Evolutionary conservation across 2,888 invertebrate genomes (phyloP).

Genomic region (Cephus spinipes): DNA sequence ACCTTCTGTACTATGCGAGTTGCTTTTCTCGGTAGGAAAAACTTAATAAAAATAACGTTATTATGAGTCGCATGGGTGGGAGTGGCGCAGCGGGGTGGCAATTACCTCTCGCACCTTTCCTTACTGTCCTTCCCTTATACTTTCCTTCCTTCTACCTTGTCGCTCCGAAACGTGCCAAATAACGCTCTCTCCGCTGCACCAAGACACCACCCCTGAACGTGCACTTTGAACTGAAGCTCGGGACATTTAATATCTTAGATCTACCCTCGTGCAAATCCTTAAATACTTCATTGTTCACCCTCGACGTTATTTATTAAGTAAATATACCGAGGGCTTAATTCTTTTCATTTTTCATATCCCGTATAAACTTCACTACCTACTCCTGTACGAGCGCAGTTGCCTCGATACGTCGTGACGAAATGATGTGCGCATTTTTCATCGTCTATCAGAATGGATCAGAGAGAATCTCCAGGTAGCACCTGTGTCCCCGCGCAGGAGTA

Average conservation of each 20-base stretch:
- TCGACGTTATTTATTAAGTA: background rate
- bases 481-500: background rate
- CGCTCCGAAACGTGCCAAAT: slow-evolving; percentile 27
- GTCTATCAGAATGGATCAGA: background rate
- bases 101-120: slow-evolving; percentile 32
- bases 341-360: background rate
- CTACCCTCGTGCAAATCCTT: background rate
- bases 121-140: background rate
- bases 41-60: slow-evolving; percentile 50
- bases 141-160: background rate
- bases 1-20: slow-evolving; percentile 28
- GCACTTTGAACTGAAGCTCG: background rate
- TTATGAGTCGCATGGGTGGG: slow-evolving; percentile 27
- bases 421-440: background rate
- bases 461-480: background rate
- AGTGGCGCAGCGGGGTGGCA: slow-evolving; percentile 30
- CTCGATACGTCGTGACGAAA: background rate
- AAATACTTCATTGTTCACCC: slow-evolving; percentile 4
- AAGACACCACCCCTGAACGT: slow-evolving; percentile 12
- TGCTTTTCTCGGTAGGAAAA: slow-evolving; percentile 33
- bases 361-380: background rate
- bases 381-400: background rate
- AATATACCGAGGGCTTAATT: background rate
- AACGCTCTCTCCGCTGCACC: slow-evolving; percentile 29
- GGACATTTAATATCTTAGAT: slow-evolving; percentile 32